Conservation (phyloP, 2,113 vertebrate species). For the Sinocyclocheilus rhinocerous region DNA sequence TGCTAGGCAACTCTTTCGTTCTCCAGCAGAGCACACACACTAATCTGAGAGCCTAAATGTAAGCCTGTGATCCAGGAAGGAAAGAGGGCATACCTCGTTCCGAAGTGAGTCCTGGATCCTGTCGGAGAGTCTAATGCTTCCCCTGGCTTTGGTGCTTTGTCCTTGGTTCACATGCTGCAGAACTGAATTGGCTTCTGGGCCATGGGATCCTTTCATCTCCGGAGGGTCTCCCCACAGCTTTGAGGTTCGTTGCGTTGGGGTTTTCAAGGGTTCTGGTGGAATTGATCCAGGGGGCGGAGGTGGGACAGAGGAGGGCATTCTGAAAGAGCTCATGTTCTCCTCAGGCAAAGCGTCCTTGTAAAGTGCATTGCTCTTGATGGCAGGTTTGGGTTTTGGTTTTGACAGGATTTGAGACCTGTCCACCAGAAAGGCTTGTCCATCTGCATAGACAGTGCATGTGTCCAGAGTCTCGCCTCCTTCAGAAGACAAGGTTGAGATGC, state of each 20-base stretch:
- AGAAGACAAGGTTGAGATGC: slow-evolving; percentile 90
- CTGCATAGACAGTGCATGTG: slow-evolving; percentile 90
- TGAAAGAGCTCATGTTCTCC: slow-evolving; percentile 80
- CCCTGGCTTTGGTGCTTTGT: slow-evolving; percentile 83
- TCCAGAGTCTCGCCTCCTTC: slow-evolving; percentile 86
- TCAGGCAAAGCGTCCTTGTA: slow-evolving; percentile 83
- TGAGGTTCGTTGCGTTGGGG: slow-evolving; percentile 84
- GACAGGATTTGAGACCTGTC: slow-evolving; percentile 88
- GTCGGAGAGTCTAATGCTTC: slow-evolving; percentile 79
- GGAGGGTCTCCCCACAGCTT: slow-evolving; percentile 85
- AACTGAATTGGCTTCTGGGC: slow-evolving; percentile 86
- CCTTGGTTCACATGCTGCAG: slow-evolving; percentile 89
- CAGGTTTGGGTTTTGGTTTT: slow-evolving; percentile 87
- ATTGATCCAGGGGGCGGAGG: slow-evolving; percentile 75
- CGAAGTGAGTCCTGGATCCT: slow-evolving; percentile 81
- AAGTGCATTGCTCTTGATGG: slow-evolving; percentile 85
- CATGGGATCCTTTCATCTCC: slow-evolving; percentile 78
- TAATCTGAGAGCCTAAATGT: slow-evolving; percentile 51
- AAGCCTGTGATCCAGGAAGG: slow-evolving; percentile 46
- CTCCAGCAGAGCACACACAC: slow-evolving; percentile 60
- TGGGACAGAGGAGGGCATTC: slow-evolving; percentile 79
- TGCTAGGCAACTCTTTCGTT: slow-evolving; percentile 72
- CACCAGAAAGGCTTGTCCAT: slow-evolving; percentile 86
- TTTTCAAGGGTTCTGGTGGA: slow-evolving; percentile 74
- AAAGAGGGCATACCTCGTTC: slow-evolving; percentile 79